Conservation (phyloP, 2,113 vertebrate species). For the Miniopterus natalensis region DNA sequence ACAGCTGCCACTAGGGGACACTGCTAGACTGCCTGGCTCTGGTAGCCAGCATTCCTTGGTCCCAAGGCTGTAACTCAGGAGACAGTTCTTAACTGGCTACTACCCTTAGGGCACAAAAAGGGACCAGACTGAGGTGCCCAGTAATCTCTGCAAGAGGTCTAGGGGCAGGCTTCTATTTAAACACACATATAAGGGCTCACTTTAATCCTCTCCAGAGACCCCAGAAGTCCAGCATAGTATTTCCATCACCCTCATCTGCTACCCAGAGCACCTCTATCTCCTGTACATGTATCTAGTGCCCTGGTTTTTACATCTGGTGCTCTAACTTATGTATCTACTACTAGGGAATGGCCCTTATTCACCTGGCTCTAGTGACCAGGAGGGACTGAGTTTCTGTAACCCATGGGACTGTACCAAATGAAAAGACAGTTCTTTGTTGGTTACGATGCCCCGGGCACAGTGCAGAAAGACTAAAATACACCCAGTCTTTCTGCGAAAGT, state of each 20-base stretch:
- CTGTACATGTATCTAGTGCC: neutral
- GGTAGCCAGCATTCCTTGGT: neutral
- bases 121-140: no score
- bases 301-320: neutral
- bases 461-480: neutral
- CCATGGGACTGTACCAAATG: neutral
- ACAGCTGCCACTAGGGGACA: no score
- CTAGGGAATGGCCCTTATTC: neutral
- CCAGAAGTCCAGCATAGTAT: neutral
- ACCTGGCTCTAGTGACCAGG: neutral
- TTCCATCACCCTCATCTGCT: no score
- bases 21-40: neutral
- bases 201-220: neutral
- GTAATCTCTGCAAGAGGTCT: neutral
- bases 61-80: neutral
- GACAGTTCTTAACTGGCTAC: neutral
- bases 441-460: neutral
- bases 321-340: neutral
- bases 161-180: neutral
- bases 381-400: no score
- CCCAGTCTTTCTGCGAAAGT: neutral
- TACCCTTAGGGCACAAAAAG: neutral
- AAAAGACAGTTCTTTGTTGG: neutral
- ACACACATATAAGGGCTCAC: neutral
- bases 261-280: neutral